Evolutionary conservation across 2,888 invertebrate species (phyloP).

Genomic region (Pristionchus entomophagus): DNA sequence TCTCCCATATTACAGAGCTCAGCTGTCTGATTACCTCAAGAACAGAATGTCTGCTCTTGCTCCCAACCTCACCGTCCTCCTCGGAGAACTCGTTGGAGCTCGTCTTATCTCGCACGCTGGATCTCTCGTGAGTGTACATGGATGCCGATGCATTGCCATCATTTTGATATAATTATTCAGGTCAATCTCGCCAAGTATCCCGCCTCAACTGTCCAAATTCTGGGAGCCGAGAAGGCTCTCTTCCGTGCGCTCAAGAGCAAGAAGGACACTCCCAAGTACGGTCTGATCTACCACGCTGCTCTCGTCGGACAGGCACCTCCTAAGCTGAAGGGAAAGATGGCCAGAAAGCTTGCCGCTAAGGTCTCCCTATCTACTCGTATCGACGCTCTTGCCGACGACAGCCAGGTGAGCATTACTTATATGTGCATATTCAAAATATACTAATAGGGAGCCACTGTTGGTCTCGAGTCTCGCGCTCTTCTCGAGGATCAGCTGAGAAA

Average conservation of each 20-base stretch:
- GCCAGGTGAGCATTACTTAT: slow-evolving; percentile 74
- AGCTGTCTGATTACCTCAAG: slow-evolving; percentile 92
- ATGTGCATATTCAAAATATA: background rate
- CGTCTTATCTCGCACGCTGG: slow-evolving; percentile 97
- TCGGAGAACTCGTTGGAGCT: slow-evolving; percentile 97
- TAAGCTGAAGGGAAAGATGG: slow-evolving; percentile 90
- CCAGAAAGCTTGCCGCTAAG: slow-evolving; percentile 96
- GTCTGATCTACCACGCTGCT: slow-evolving; percentile 96
- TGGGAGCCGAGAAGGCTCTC: slow-evolving; percentile 95
- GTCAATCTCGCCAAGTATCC: slow-evolving; percentile 97
- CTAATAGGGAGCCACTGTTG: slow-evolving; percentile 76
- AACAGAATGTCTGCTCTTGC: slow-evolving; percentile 98
- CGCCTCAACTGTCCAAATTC: slow-evolving; percentile 96
- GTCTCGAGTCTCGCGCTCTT: slow-evolving; percentile 90
- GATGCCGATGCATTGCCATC: background rate
- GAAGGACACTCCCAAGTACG: slow-evolving; percentile 98
- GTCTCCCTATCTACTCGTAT: slow-evolving; percentile 92
- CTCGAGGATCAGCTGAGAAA: slow-evolving; percentile 85
- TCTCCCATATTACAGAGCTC: slow-evolving; percentile 77
- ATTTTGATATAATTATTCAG: slow-evolving; percentile 77
- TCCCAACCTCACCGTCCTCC: slow-evolving; percentile 93
- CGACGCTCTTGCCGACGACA: slow-evolving; percentile 95
- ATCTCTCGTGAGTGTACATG: slow-evolving; percentile 56
- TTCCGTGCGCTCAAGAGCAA: slow-evolving; percentile 97
- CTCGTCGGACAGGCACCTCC: slow-evolving; percentile 90